Evolutionary conservation across 1,140 invertebrate genomes (phyloP).

Genomic region (Liolophura sinensis): DNA sequence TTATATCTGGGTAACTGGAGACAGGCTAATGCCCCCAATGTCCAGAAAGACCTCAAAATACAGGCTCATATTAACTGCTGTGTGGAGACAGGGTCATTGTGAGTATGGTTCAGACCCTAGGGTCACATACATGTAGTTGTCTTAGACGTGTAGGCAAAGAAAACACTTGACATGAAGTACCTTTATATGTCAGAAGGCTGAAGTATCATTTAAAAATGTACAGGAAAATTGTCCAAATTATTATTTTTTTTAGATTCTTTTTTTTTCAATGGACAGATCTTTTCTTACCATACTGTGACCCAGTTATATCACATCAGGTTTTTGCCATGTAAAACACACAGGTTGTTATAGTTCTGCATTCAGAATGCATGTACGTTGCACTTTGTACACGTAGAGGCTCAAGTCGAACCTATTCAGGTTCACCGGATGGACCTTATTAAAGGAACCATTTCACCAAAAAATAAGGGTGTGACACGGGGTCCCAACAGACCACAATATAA

Average conservation of each 20-base stretch:
- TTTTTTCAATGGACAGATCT: too few species aligned
- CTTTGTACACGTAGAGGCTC: too few species aligned
- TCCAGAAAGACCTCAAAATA: slow-evolving; percentile 58
- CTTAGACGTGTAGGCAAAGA: background rate
- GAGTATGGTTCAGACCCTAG: slow-evolving; percentile 18
- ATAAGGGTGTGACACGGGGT: too few species aligned
- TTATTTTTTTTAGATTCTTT: slow-evolving; percentile 4
- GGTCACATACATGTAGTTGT: background rate
- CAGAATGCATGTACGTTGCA: background rate
- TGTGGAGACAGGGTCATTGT: slow-evolving; percentile 48
- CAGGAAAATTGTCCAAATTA: background rate
- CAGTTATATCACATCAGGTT: background rate
- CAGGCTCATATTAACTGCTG: slow-evolving; percentile 54
- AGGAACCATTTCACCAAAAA: too few species aligned
- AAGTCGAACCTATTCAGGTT: too few species aligned
- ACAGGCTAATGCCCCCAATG: slow-evolving; percentile 51
- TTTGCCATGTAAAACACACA: background rate
- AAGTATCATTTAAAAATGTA: background rate
- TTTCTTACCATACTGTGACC: too few species aligned
- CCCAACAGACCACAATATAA: too few species aligned
- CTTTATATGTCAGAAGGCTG: background rate
- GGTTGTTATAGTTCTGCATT: background rate
- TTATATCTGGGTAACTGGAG: slow-evolving; percentile 55
- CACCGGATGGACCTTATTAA: too few species aligned
- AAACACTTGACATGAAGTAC: background rate